Evolutionary conservation across 2,888 invertebrate species (phyloP).

Genomic region (Pyralis farinalis): DNA sequence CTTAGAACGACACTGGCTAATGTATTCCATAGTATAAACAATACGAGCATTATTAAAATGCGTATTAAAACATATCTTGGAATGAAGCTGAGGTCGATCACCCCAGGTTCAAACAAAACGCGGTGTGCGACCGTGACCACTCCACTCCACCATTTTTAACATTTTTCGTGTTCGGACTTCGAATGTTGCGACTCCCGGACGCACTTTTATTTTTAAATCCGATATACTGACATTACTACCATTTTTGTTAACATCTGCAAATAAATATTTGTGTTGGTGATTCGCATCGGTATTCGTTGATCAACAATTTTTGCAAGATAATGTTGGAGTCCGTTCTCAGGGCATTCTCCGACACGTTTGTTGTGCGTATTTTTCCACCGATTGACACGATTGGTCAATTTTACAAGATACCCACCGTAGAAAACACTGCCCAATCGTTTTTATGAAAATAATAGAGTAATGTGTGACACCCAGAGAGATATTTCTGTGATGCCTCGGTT

Average conservation of each 20-base stretch:
- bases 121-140: conserved; percentile 59
- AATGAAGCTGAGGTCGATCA: conserved; percentile 65
- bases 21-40: conserved; percentile 65
- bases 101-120: conserved; percentile 51
- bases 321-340: conserved; percentile 11
- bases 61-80: conserved; percentile 69
- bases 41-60: conserved; percentile 71
- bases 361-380: too few relatives aligned
- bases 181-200: conserved; percentile 22
- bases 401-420: too few relatives aligned
- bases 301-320: background rate
- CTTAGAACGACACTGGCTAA: conserved; percentile 52
- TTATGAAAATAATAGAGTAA: too few relatives aligned
- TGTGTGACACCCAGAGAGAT: too few relatives aligned
- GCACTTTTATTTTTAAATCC: background rate
- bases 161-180: conserved; percentile 28
- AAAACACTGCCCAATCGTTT: too few relatives aligned
- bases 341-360: background rate
- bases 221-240: background rate
- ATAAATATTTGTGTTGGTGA: background rate
- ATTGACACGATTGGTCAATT: too few relatives aligned
- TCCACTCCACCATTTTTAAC: conserved; percentile 43
- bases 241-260: background rate
- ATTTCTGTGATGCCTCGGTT: too few relatives aligned
- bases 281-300: background rate